A percentile compares a stretch with the other conserved stretches of the same genome.
Evolutionary conservation across 2,113 vertebrate species (phyloP).

Genomic region (Rhea pennata): DNA sequence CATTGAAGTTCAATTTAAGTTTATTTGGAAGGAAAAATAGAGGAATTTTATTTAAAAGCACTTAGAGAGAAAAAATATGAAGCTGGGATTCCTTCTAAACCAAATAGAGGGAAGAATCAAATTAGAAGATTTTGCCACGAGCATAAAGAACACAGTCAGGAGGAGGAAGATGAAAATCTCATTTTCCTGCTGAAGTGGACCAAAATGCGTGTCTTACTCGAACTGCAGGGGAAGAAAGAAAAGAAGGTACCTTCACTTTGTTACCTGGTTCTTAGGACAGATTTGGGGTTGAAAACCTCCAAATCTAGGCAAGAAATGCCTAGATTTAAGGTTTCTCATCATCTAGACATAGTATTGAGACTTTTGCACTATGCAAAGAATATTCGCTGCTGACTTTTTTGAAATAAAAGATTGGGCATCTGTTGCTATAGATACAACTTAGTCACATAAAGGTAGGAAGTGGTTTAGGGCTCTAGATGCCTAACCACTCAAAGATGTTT

Average conservation of each 20-base stretch:
- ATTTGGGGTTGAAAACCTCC: neutral
- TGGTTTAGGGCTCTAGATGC: neutral
- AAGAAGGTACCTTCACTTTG: neutral
- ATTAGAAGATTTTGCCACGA: neutral
- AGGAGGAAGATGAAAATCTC: neutral
- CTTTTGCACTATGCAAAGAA: neutral
- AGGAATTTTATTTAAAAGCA: neutral
- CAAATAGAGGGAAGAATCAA: neutral
- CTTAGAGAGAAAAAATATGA: neutral
- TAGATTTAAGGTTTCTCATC: neutral
- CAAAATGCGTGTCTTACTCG: neutral
- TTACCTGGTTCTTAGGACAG: neutral
- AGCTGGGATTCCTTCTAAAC: neutral
- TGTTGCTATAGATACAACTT: slow-evolving; percentile 22
- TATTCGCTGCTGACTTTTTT: neutral
- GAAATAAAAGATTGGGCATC: neutral
- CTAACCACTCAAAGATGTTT: neutral
- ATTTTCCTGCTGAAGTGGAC: neutral
- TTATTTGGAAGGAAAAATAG: neutral
- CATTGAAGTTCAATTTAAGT: neutral
- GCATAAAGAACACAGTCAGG: neutral
- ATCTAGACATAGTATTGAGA: neutral
- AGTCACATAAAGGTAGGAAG: neutral
- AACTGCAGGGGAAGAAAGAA: neutral
- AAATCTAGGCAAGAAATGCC: neutral